Evolutionary conservation across 1,140 invertebrate genomes (phyloP).

Genomic region (Globodera rostochiensis): DNA sequence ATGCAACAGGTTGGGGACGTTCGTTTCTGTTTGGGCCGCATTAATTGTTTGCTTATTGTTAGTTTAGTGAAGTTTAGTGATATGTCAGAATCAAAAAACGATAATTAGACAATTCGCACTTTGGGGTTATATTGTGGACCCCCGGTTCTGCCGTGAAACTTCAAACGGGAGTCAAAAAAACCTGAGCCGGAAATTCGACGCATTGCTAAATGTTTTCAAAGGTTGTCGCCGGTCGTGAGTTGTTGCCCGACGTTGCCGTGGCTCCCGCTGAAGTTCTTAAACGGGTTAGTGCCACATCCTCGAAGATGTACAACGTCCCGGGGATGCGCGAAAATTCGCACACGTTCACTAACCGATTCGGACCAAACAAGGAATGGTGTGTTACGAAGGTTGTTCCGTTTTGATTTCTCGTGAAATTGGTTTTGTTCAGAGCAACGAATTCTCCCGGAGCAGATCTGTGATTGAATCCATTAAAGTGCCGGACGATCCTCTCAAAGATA

Average conservation of each 20-base stretch:
- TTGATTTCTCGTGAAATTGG: slow-evolving; percentile 3
- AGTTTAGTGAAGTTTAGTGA: neutral
- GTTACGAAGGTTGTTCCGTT: slow-evolving; percentile 32
- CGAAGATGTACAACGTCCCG: neutral
- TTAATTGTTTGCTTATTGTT: neutral
- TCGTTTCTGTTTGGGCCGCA: neutral
- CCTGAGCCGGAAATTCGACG: too few species aligned
- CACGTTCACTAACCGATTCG: slow-evolving; percentile 7
- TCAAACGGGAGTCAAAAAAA: too few species aligned
- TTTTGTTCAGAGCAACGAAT: slow-evolving; percentile 36
- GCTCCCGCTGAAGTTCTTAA: slow-evolving; percentile 17
- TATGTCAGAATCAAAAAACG: neutral
- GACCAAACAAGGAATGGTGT: slow-evolving; percentile 40
- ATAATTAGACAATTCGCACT: neutral
- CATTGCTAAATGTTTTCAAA: neutral
- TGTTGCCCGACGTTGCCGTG: slow-evolving; percentile 31
- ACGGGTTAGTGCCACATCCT: slow-evolving; percentile 8
- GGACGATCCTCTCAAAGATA: slow-evolving; percentile 1
- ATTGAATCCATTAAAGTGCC: slow-evolving; percentile 11
- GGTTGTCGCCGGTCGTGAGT: slow-evolving; percentile 29
- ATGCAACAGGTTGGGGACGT: slow-evolving; percentile 35
- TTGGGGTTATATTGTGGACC: neutral
- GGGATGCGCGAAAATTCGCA: neutral
- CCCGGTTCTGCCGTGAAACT: too few species aligned
- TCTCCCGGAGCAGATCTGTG: slow-evolving; percentile 28